Base-by-base conservation (phyloP, 2,797 vertebrate species). In the Chromis chromis region DNA sequence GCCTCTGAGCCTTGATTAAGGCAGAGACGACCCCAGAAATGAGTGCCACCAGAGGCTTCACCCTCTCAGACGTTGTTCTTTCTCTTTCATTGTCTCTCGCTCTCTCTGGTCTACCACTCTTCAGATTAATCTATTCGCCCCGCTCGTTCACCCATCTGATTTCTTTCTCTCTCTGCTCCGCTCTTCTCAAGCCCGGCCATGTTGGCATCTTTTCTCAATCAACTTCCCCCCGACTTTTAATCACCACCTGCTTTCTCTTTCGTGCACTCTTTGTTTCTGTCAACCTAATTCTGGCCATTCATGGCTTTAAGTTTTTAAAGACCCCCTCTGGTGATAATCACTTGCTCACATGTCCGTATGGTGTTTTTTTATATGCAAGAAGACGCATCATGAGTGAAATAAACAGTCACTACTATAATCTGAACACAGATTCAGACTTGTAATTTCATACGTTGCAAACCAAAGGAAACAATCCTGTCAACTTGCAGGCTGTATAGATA, bases 1-100 rank as follows among this genome's bases (percentile, higher is more conserved):
- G 73, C 69, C 67, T 78, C 79, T 0, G 54, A 76, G 65, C 70
- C 66, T 86, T 86, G 79, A 90, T 91, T 88, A 88, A 88, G 57
- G 81, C 76, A 59, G 53, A 78, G 63, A 39, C 24, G 60, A 84
- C 79, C 81, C 62, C 76, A 84, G 80, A 78, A 84, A 86, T 64
- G 54, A 89, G 63, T 13, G 48, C 49, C 60, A 27, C 70, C 13
- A 3, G 64, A 76, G 58, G 68, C 49, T 58, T 64, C 66, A 28
- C 50, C 76, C 42, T 64, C 70, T 28, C 28, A 49, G 14, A 24
- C 71, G 21, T 42, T 57, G 70, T 62, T 75, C 64, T 65, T n/a
- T 68, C 52, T 19, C 69, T 65, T 56, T 77, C 39, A 52, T 57
- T 67, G n/a, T 62, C 53, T 58, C 48, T 76, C 28, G 3, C 5